Evolutionary conservation across 2,888 invertebrate species (phyloP), one percentile per base, ranked within the genome.

Genomic region (Mesoligia furuncula): DNA sequence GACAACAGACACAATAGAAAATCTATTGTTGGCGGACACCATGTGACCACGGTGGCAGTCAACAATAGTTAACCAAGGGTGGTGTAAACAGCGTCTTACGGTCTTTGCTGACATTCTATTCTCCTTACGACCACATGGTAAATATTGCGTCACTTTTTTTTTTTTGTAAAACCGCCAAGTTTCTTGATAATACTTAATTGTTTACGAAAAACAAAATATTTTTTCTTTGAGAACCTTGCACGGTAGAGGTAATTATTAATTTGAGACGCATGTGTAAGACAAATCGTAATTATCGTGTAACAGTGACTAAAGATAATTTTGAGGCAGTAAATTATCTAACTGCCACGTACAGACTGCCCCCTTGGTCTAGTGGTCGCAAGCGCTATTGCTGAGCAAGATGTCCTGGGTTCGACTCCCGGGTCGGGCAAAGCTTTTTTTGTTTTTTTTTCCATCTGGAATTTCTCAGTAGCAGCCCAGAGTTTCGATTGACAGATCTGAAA

Each of bases 221-320:
- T 39, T 69, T 70, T 73, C n/a, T 68, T 51, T 42, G 20, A n/a
- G 20, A 36, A 36, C 27, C 71, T 67, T 51, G 68, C 71, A 65
- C 59, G 61, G 17, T 67, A 17, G 7, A 20, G 27, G 9, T 54
- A n/a, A 80, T 88, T 85, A 80, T 61, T 24, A 62, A 87, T 87
- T 87, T 24, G 83, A 9, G 42, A 80, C 65, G 84, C 81, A 42
- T 71, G 27, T 80, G 57, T 79, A 68, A 77, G 72, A 66, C 72
- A 77, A 80, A 88, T 75, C 6, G 45, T 61, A 70, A 74, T 86
- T 62, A 74, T 45, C 31, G 51, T 54, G 54, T 73, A 39, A 45
- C 80, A 70, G 48, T 72, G 77, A 73, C 65, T 64, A 59, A 70
- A 85, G 62, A 54, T 75, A 62, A 75, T 80, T 76, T 70, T 75